Evolutionary conservation across 2,797 vertebrate genomes (phyloP).

Genomic region (Spizella passerina): DNA sequence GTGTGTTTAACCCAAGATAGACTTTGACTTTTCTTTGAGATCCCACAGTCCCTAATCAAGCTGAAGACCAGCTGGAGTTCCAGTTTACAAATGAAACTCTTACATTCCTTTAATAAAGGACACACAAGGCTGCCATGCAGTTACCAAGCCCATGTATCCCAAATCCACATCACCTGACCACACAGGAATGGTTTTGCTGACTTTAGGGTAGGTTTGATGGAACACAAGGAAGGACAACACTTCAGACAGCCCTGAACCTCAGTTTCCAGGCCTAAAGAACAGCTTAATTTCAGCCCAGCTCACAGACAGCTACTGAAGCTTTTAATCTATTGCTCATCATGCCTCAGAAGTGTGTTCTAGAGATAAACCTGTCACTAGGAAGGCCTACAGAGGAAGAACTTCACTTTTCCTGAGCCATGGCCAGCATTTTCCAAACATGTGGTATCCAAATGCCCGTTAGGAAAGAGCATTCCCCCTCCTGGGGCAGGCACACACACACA

Average conservation of each 20-base stretch:
- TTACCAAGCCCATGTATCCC: background rate
- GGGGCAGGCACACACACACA: conserved; percentile 19
- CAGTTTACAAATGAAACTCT: background rate
- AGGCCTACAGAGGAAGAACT: background rate
- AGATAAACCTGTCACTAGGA: background rate
- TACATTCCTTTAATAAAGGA: background rate
- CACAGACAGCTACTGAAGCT: background rate
- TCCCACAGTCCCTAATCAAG: background rate
- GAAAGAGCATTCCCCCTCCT: background rate
- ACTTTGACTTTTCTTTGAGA: background rate
- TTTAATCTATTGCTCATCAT: background rate
- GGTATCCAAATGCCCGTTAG: conserved; percentile 40
- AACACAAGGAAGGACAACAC: background rate
- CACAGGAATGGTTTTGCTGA: background rate
- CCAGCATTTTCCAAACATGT: conserved; percentile 18
- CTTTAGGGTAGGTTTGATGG: background rate
- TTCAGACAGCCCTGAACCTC: background rate
- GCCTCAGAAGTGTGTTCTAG: background rate
- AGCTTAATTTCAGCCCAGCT: background rate
- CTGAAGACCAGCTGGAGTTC: background rate
- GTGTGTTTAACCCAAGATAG: background rate
- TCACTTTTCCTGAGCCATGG: background rate
- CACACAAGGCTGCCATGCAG: background rate
- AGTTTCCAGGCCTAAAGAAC: background rate
- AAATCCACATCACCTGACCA: background rate